Percentiles rank a stretch among this genome's conserved stretches.
These are phyloP conservation scores for Oryzias celebensis DNA, from an alignment of 2,113 vertebrate genomes.

Conservation along the genomic window DNA sequence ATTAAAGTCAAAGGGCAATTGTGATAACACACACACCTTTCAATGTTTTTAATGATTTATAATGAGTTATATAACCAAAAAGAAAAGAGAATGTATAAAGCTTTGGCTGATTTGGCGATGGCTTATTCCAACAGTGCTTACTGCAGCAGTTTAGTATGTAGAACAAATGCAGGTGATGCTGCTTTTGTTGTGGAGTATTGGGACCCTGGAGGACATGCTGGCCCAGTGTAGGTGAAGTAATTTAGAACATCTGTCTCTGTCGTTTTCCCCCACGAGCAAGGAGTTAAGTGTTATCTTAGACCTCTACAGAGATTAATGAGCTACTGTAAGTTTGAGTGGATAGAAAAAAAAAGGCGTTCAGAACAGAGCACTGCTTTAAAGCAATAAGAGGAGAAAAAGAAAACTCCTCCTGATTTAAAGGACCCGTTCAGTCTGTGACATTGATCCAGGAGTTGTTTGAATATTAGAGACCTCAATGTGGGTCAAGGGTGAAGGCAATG, in stretches of 20 bases:
- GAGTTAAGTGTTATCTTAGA: constrained; percentile 50
- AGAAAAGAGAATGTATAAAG: neutral
- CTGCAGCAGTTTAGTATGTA: neutral
- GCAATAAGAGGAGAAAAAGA: neutral
- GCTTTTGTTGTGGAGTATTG: constrained; percentile 24
- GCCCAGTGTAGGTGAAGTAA: constrained; percentile 52
- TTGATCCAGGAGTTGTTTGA: constrained; percentile 49
- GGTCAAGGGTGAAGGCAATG: constrained; percentile 50
- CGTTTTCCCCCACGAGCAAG: constrained; percentile 38
- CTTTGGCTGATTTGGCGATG: neutral
- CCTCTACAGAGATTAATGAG: constrained; percentile 49
- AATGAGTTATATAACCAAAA: no score
- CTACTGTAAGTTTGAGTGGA: constrained; percentile 20
- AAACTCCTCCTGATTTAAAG: constrained; percentile 37
- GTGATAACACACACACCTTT: no score
- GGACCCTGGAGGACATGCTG: constrained; percentile 29
- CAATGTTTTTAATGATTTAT: no score
- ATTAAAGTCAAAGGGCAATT: no score
- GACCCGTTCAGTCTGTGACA: constrained; percentile 26
- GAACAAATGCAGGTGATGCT: constrained; percentile 15
- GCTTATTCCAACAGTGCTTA: constrained; percentile 5
- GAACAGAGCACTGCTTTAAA: neutral
- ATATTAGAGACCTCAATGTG: constrained; percentile 45
- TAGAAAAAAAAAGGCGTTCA: neutral
- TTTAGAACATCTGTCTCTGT: constrained; percentile 68